These are phyloP conservation scores for Caenorhabditis doughertyi DNA, from an alignment of 2,888 invertebrate genomes.

Conservation along the genomic window DNA sequence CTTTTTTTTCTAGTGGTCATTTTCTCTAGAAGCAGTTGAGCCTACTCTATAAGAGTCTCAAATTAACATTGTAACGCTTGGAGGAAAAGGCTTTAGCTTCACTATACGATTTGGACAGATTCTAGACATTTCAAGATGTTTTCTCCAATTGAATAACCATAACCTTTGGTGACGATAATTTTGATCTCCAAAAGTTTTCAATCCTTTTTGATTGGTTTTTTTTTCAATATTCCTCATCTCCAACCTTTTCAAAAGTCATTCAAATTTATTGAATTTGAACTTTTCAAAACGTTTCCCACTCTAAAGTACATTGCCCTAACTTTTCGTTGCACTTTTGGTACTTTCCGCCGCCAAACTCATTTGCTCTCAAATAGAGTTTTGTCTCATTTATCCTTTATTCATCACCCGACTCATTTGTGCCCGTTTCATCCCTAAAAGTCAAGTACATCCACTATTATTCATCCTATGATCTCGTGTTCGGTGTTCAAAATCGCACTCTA, in stretches of 20 bases:
- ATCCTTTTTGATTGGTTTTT: too few species aligned
- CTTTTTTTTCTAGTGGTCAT: constrained; percentile 40
- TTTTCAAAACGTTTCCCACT: too few species aligned
- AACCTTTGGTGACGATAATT: too few species aligned
- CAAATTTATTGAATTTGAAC: too few species aligned
- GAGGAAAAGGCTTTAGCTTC: not conserved
- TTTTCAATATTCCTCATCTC: too few species aligned
- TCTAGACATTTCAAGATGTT: not conserved
- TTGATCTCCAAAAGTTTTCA: too few species aligned
- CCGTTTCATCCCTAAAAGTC: constrained; percentile 33
- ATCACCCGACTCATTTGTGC: constrained; percentile 27
- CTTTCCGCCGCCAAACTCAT: not conserved
- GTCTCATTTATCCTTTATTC: not conserved
- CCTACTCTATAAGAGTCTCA: not conserved
- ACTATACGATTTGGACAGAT: not conserved
- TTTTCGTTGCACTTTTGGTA: not conserved
- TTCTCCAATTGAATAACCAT: too few species aligned
- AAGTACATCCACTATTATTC: constrained; percentile 37
- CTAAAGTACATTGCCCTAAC: too few species aligned
- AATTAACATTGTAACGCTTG: not conserved
- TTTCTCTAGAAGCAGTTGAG: not conserved
- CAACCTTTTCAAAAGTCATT: too few species aligned
- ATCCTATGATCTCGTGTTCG: constrained; percentile 52
- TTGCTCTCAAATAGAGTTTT: not conserved
- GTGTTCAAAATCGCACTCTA: constrained; percentile 49